Percentiles rank a stretch among this genome's conserved stretches.
Evolutionary conservation across 2,797 vertebrate genomes (phyloP).

Genomic region (Triplophysa yarkandensis): DNA sequence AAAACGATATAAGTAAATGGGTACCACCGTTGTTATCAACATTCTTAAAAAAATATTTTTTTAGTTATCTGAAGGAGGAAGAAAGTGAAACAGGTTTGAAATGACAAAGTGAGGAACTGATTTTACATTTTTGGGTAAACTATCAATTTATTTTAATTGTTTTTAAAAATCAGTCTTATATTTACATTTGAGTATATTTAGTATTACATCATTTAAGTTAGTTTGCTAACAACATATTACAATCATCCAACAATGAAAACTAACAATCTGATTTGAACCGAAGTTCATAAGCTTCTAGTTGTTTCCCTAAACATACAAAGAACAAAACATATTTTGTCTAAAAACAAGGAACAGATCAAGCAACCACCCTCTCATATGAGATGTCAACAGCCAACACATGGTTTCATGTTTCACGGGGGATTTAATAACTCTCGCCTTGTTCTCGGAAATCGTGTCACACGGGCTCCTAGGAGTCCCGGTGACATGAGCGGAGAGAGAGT

Average conservation of each 20-base stretch:
- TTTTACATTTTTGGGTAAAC: no score
- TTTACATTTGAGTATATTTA: no score
- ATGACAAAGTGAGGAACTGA: no score
- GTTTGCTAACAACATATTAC: not conserved
- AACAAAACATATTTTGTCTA: not conserved
- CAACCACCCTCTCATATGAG: not conserved
- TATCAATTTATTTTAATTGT: no score
- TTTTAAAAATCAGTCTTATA: no score
- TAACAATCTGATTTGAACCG: not conserved
- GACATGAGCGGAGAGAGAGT: constrained; percentile 16
- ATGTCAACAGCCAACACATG: constrained; percentile 35
- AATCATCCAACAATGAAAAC: not conserved
- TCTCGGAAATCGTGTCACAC: not conserved
- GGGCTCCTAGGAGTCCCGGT: not conserved
- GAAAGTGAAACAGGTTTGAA: no score
- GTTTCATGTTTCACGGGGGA: constrained; percentile 46
- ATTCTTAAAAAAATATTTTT: no score
- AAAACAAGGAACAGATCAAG: constrained; percentile 11
- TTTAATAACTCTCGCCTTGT: constrained; percentile 12
- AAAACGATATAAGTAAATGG: no score
- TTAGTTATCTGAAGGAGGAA: no score
- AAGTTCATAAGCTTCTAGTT: not conserved
- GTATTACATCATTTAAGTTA: no score
- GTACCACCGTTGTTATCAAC: no score
- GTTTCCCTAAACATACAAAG: not conserved